These are phyloP conservation scores for Alsophila aescularia DNA, from an alignment of 2,888 invertebrate species.

Conservation along the genomic window DNA sequence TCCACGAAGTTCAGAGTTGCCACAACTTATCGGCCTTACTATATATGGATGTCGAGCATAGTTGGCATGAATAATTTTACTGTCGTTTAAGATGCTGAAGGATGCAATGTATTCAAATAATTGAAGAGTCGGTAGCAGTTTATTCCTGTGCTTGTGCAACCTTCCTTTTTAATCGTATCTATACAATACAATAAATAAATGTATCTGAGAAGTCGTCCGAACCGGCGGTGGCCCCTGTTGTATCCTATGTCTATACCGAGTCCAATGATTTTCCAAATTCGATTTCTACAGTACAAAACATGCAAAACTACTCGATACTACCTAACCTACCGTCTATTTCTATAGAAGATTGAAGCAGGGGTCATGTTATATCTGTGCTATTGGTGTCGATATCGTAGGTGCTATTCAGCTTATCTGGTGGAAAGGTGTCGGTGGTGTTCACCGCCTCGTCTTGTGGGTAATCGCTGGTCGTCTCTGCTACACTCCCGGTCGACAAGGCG, in stretches of 20 bases:
- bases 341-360: conserved; percentile 25
- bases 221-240: too few species aligned
- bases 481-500: conserved; percentile 32
- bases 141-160: too few species aligned
- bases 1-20: too few species aligned
- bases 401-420: conserved; percentile 12
- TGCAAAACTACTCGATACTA: conserved; percentile 25
- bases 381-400: conserved; percentile 26
- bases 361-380: conserved; percentile 56
- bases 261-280: neutral
- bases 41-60: too few species aligned
- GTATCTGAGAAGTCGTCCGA: too few species aligned
- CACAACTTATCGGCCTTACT: too few species aligned
- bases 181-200: too few species aligned
- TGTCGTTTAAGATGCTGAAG: too few species aligned
- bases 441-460: conserved; percentile 7
- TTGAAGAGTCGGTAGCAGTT: too few species aligned
- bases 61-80: too few species aligned
- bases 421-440: conserved; percentile 6
- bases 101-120: too few species aligned
- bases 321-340: neutral
- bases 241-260: neutral
- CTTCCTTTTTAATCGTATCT: too few species aligned
- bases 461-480: conserved; percentile 28
- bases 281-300: conserved; percentile 31